Conservation (phyloP, 2,888 invertebrate genomes). For the Calliphora vomitoria region DNA sequence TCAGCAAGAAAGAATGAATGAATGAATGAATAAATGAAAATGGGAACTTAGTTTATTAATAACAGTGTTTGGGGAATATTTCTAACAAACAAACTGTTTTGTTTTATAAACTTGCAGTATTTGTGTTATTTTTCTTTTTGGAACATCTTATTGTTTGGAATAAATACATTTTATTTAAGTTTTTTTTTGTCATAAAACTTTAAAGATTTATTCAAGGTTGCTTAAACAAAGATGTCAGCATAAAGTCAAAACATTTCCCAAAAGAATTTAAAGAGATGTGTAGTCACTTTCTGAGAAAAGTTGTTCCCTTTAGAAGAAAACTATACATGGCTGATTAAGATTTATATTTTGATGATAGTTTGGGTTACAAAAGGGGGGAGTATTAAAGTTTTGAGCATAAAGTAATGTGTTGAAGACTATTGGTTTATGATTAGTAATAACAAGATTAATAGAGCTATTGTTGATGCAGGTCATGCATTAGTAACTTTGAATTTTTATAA, state of each 20-base stretch:
- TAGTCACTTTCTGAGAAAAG: not conserved
- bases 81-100: conserved; percentile 1
- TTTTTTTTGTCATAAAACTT: not conserved
- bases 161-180: not conserved
- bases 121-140: not conserved
- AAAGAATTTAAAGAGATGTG: not conserved
- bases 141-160: too few species aligned
- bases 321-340: not conserved
- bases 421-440: not conserved
- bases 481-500: too few species aligned
- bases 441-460: too few species aligned
- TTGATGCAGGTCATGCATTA: too few species aligned
- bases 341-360: too few species aligned
- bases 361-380: too few species aligned
- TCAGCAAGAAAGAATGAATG: conserved; percentile 10
- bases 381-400: too few species aligned
- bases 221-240: not conserved
- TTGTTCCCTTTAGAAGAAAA: not conserved
- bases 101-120: conserved; percentile 10
- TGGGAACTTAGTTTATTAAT: conserved; percentile 49
- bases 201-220: conserved; percentile 17
- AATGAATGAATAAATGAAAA: conserved; percentile 2
- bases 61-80: conserved; percentile 39
- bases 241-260: not conserved
- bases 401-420: too few species aligned